A percentile compares a stretch with the other conserved stretches of the same genome.
These are phyloP conservation scores for Setophaga kirtlandii DNA, from an alignment of 2,113 vertebrate genomes.

Conservation along the genomic window DNA sequence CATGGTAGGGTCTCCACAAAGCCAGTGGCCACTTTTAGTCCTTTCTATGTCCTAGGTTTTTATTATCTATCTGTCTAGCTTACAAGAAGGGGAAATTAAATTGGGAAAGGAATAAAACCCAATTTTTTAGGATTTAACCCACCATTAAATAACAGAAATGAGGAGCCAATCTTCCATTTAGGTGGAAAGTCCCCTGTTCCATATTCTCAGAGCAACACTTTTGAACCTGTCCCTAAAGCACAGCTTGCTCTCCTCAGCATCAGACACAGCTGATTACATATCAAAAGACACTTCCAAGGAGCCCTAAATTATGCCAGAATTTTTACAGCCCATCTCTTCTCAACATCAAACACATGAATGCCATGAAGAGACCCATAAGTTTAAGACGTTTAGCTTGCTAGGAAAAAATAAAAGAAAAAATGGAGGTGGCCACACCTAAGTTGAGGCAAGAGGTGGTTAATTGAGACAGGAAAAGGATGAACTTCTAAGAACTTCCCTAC, in stretches of 20 bases:
- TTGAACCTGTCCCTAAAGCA: not conserved
- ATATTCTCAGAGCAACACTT: not conserved
- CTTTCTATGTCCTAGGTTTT: not conserved
- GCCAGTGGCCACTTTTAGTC: not conserved
- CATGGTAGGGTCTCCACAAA: not conserved
- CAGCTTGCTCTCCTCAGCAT: not conserved
- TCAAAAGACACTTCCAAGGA: not conserved
- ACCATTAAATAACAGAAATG: not conserved
- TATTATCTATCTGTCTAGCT: not conserved
- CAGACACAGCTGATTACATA: not conserved
- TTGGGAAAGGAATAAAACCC: not conserved
- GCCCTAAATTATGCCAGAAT: not conserved
- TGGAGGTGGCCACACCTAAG: not conserved
- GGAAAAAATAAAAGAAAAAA: not conserved
- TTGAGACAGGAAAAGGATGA: not conserved
- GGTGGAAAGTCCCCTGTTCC: not conserved
- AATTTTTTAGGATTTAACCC: not conserved
- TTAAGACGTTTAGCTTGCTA: not conserved
- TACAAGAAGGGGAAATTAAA: not conserved
- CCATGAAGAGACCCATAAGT: not conserved
- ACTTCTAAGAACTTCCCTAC: not conserved
- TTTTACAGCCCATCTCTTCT: not conserved
- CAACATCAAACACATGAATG: not conserved
- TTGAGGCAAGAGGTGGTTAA: not conserved
- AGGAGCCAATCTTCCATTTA: not conserved